Evolutionary conservation across 2,888 invertebrate genomes (phyloP), one percentile per base, ranked within the genome.

Genomic region (Gymnocheta viridis): DNA sequence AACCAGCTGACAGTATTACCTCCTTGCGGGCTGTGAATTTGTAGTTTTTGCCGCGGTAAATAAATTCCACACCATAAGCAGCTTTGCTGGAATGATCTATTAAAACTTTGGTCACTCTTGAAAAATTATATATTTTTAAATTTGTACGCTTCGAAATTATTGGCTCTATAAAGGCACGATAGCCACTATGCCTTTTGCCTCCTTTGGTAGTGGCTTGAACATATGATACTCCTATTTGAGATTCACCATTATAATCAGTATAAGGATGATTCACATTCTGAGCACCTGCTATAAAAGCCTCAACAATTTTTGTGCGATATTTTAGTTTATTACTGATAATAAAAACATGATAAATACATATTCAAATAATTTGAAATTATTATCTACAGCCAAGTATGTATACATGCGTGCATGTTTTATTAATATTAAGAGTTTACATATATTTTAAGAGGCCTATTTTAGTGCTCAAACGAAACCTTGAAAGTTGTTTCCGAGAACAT

Each of bases 1-100:
- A 94, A 0, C 98, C 98, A 5, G 96, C 96, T 56, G 96, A 95
- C 41, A 98, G 88, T 83, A 98, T 95, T 0, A 98, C 95, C 92
- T 96, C 97, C 89, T 95, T 96, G 2, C 93, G 93, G 0, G 95
- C 96, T 67, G 89, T 91, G 0, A 94, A 94, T 14, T 90, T 92
- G 85, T 92, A 90, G 51, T 88, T 89, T 38, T 90, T 77, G 41
- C 92, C 92, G 27, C 94, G 92, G 72, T 94, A 93, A 2, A 93
- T 91, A 85, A 94, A 95, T 86, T 95, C 93, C 0, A 96, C 94
- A 0, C 96, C 96, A 82, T 93, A 93, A 0, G 96, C 95, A 41
- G 91, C 92, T 87, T 94, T 94, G 0, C 93, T 93, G 17, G 89
- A 84, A 0, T 93, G 92, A 87, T 95, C 93, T 29, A 96, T 94